Evolutionary conservation across 2,888 invertebrate genomes (phyloP).

Genomic region (Alviniconcha strummeri): DNA sequence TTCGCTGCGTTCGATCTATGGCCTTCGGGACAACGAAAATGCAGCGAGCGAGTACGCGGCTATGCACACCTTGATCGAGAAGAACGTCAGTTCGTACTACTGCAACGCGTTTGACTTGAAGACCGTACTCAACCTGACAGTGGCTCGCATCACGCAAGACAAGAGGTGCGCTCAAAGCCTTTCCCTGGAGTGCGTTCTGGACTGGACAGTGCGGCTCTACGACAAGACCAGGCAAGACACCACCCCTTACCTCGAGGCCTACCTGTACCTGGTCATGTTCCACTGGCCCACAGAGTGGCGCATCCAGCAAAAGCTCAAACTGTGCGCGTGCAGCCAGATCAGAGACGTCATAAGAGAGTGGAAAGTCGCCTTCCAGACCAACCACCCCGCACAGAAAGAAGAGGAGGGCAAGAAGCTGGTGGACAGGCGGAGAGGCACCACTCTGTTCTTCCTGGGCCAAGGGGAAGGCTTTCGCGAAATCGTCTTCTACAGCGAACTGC

Average conservation of each 20-base stretch:
- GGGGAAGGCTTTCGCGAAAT: conserved; percentile 43
- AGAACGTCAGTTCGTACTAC: conserved; percentile 40
- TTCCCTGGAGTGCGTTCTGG: conserved; percentile 36
- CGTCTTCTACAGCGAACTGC: conserved; percentile 43
- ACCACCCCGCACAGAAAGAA: conserved; percentile 47
- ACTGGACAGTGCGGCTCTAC: conserved; percentile 41
- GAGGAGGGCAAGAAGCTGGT: conserved; percentile 41
- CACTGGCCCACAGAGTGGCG: conserved; percentile 44
- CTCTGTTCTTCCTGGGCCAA: conserved; percentile 50
- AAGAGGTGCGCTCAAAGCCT: neutral
- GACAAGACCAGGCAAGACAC: conserved; percentile 27
- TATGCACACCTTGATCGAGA: conserved; percentile 31
- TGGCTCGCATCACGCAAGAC: conserved; percentile 31
- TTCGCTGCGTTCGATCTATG: conserved; percentile 37
- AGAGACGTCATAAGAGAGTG: conserved; percentile 42
- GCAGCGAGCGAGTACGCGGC: conserved; percentile 25
- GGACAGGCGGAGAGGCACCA: conserved; percentile 46
- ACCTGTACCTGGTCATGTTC: conserved; percentile 43
- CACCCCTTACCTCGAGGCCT: conserved; percentile 40
- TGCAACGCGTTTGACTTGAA: conserved; percentile 43
- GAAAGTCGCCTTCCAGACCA: conserved; percentile 46
- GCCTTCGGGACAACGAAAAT: conserved; percentile 31
- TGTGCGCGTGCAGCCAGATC: conserved; percentile 38
- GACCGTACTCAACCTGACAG: conserved; percentile 39
- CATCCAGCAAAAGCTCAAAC: conserved; percentile 6